Evolutionary conservation across 2,113 vertebrate genomes (phyloP).

Genomic region (Athene cunicularia): DNA sequence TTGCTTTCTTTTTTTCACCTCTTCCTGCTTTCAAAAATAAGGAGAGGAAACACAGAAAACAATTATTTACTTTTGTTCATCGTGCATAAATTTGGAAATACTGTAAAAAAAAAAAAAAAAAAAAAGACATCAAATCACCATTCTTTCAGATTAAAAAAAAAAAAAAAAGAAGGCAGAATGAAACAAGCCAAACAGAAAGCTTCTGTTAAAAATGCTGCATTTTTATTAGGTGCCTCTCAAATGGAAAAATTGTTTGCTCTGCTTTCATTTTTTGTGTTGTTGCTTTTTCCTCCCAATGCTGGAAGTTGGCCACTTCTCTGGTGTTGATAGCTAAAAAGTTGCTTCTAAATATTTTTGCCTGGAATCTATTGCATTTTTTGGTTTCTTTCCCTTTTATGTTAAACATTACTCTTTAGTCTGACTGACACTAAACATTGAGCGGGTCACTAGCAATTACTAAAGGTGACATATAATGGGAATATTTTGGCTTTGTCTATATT

Average conservation of each 20-base stretch:
- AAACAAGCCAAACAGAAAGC: background rate
- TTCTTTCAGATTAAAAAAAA: background rate
- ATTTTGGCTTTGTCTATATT: background rate
- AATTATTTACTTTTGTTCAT: background rate
- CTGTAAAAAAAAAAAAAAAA: background rate
- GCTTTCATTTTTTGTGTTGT: background rate
- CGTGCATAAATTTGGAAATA: background rate
- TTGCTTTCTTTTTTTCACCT: background rate
- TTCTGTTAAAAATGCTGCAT: background rate
- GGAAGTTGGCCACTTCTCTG: background rate
- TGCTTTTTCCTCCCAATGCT: background rate
- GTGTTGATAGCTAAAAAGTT: background rate
- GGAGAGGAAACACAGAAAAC: background rate
- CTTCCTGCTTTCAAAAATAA: background rate
- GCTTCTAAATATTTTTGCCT: background rate
- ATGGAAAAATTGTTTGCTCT: background rate
- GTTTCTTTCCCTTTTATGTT: background rate
- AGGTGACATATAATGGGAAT: background rate
- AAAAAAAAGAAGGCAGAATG: background rate
- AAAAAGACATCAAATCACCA: background rate
- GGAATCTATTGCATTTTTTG: background rate
- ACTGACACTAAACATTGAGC: background rate
- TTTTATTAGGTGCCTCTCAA: background rate
- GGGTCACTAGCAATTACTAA: background rate
- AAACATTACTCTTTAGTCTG: background rate